These are phyloP conservation scores for Pyrrhia umbra DNA, from an alignment of 2,888 invertebrate genomes.

Conservation along the genomic window DNA sequence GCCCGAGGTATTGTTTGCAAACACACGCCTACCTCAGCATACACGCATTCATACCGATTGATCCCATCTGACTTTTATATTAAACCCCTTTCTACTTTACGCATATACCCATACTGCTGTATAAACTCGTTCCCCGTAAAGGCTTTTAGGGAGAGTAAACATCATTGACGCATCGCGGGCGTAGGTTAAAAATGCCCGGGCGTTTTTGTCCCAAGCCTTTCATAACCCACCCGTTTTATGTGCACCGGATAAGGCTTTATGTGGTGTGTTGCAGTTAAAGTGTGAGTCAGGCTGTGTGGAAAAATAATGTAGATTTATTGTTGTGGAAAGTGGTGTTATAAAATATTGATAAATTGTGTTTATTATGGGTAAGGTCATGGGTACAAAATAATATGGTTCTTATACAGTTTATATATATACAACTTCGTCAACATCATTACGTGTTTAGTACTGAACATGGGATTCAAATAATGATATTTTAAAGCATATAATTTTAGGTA, in stretches of 20 bases:
- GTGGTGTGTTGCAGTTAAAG: slow-evolving; percentile 49
- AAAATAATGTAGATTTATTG: slow-evolving; percentile 10
- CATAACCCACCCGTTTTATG: slow-evolving; percentile 66
- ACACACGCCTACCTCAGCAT: slow-evolving; percentile 33
- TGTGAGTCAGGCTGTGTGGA: slow-evolving; percentile 33
- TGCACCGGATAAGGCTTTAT: slow-evolving; percentile 51
- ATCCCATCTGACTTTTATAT: slow-evolving; percentile 70
- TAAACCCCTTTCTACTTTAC: slow-evolving; percentile 68
- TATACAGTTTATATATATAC: not conserved
- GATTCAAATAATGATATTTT: too few species aligned
- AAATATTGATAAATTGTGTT: slow-evolving; percentile 5
- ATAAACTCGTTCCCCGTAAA: slow-evolving; percentile 69
- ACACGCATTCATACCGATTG: slow-evolving; percentile 65
- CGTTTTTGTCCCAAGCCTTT: slow-evolving; percentile 77
- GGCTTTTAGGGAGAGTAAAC: slow-evolving; percentile 87
- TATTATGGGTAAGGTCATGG: not conserved
- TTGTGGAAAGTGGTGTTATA: slow-evolving; percentile 6
- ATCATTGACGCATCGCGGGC: slow-evolving; percentile 83
- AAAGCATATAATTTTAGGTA: too few species aligned
- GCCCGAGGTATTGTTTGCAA: slow-evolving; percentile 53
- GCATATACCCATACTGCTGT: slow-evolving; percentile 54
- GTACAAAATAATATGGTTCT: not conserved
- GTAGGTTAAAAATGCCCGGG: slow-evolving; percentile 78
- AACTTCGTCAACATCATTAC: too few species aligned
- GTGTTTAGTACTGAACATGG: too few species aligned